Percentiles rank a stretch among this genome's conserved stretches.
These are phyloP conservation scores for Neotoxoptera formosana DNA, from an alignment of 1,140 invertebrate genomes.

Conservation along the genomic window DNA sequence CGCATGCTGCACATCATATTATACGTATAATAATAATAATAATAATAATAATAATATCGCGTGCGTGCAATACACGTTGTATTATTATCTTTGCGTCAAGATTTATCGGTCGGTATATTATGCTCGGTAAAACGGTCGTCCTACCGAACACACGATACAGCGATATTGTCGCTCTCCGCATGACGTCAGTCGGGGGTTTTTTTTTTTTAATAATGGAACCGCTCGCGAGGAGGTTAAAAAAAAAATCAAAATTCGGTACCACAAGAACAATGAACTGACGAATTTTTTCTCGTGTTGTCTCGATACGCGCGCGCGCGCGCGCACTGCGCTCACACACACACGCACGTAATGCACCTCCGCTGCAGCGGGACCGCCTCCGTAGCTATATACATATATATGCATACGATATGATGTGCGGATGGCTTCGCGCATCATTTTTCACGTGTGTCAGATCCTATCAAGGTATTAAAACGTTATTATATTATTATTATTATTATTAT, in stretches of 20 bases:
- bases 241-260: slow-evolving; percentile 52
- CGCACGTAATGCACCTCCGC: background rate
- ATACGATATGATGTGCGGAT: no score
- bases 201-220: slow-evolving; percentile 53
- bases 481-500: no score
- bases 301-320: no score
- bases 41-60: no score
- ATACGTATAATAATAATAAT: no score
- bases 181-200: slow-evolving; percentile 48
- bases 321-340: no score
- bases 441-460: slow-evolving; percentile 50
- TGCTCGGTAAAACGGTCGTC: slow-evolving; percentile 49
- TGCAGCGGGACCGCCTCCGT: background rate
- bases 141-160: slow-evolving; percentile 56
- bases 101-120: slow-evolving; percentile 56
- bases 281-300: slow-evolving; percentile 20
- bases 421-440: slow-evolving; percentile 57
- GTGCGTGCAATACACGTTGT: background rate
- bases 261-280: slow-evolving; percentile 53
- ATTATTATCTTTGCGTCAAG: slow-evolving; percentile 40
- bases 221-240: slow-evolving; percentile 29
- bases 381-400: no score
- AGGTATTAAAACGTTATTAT: slow-evolving; percentile 56
- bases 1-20: no score
- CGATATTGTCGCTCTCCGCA: slow-evolving; percentile 56